Base-by-base conservation (phyloP, 2,888 invertebrate genomes). In the Agrypnus murinus region DNA sequence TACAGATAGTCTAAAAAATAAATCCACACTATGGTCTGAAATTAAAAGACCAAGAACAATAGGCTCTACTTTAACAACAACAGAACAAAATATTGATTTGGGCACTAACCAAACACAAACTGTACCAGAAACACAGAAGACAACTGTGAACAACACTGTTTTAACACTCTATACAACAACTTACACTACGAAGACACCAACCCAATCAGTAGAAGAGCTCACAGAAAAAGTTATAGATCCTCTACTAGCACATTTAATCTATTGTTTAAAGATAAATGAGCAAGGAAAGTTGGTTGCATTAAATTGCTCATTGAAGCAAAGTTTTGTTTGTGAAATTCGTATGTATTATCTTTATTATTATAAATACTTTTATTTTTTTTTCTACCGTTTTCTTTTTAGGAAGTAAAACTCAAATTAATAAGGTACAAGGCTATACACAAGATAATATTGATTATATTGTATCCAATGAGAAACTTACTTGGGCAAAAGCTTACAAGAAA, bases 251-350 rank as follows among this genome's bases (percentile, higher is more conserved):
- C 15, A 45, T 17, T 15, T 45, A 53, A 34, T 38, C 10, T 38
- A 55, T 9, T 55, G 55, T 36, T 34, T 55, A 10, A 55, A 55
- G 12, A 17, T 55, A 14, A 25, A 55, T 4, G 55, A 55, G 12
- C 9, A 55, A 1, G 55, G 55, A 1, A 34, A 12, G 10, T 14
- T 55, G 4, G 4, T 55, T 15, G 36, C 55, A 10, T 1, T 36
- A 2, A 38, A 55, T 17, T 55, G 55, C 34, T 55, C 55, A 2
- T 12, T 32, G 2, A 55, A 25, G 38, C 55, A 55, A n/a, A 55
- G 55, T n/a, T 55, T 36, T n/a, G 55, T 55, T 10, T 55, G 55
- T n/a, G 34, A 55, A 32, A 55, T 55, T 9, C 34, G 55, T 55
- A 55, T 9, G 55, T 36, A 55, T 34, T 8, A 55, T 36, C 2